phyloP scores from a whole-genome alignment of 2,888 invertebrate genomes.

The Diogma glabrata region DNA sequence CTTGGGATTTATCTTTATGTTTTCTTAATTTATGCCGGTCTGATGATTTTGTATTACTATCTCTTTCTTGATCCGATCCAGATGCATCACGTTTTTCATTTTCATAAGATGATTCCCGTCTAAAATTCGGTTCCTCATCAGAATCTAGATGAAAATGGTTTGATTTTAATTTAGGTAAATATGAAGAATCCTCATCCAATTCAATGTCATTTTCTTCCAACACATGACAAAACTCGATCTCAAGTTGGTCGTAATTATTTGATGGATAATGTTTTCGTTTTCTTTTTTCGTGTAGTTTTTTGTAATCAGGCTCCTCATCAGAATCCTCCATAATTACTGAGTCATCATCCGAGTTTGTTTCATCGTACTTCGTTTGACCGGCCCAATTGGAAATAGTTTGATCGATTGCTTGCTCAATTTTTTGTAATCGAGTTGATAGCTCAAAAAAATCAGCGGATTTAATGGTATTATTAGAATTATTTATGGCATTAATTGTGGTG shows the following conservation, averaged over 20 bases:
- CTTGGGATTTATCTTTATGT: not conserved
- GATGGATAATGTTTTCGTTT: not conserved
- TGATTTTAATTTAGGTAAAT: not conserved
- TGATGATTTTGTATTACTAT: too few relatives aligned
- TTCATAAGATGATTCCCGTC: not conserved
- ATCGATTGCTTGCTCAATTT: conserved; percentile 3
- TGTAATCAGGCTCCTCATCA: conserved; percentile 27
- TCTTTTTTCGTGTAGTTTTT: not conserved
- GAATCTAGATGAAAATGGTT: not conserved
- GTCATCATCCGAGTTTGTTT: conserved; percentile 25
- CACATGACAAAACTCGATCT: not conserved
- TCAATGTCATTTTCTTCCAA: conserved; percentile 4
- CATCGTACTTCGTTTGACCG: not conserved
- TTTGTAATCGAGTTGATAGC: conserved; percentile 3
- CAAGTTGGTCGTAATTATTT: conserved; percentile 2
- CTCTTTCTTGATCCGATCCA: not conserved
- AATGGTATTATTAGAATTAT: not conserved
- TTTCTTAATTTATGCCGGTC: not conserved
- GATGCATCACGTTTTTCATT: not conserved
- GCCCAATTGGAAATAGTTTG: conserved; percentile 6
- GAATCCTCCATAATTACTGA: conserved; percentile 34
- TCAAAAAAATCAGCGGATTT: not conserved
- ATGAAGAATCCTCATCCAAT: not conserved
- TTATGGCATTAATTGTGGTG: conserved; percentile 1
- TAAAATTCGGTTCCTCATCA: conserved; percentile 1